Conservation (phyloP, 2,888 invertebrate genomes). For the Shargacucullia verbasci region DNA sequence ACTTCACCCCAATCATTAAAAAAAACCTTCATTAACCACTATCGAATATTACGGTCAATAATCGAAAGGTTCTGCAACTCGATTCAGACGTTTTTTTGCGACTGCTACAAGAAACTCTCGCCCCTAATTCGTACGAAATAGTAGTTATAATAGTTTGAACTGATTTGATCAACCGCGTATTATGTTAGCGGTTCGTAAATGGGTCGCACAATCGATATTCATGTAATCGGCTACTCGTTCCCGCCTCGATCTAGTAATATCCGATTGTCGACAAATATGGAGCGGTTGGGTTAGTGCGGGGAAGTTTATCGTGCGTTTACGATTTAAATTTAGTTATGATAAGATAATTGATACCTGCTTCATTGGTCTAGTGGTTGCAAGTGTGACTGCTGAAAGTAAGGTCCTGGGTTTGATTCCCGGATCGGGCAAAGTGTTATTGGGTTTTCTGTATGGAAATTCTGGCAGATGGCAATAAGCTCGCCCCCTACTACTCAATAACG, state of each 20-base stretch:
- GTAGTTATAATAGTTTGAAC: constrained; percentile 26
- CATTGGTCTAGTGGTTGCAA: too few species aligned
- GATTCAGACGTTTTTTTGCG: constrained; percentile 38
- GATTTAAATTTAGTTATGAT: too few species aligned
- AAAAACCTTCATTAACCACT: constrained; percentile 48
- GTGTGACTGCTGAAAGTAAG: too few species aligned
- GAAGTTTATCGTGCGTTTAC: constrained; percentile 13
- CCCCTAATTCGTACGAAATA: constrained; percentile 27
- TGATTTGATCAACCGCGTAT: constrained; percentile 57
- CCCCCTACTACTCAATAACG: too few species aligned
- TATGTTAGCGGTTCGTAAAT: constrained; percentile 62
- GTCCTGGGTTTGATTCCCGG: too few species aligned
- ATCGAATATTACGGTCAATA: constrained; percentile 55
- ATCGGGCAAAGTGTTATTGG: too few species aligned
- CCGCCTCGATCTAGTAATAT: constrained; percentile 54
- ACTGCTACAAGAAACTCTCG: constrained; percentile 22
- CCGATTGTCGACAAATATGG: constrained; percentile 56
- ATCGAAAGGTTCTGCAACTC: constrained; percentile 50
- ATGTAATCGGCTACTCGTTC: constrained; percentile 62
- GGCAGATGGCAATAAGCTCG: too few species aligned
- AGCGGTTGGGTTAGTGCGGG: constrained; percentile 23
- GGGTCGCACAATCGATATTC: constrained; percentile 66
- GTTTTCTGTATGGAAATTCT: too few species aligned
- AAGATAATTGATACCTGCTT: too few species aligned
- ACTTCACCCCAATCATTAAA: constrained; percentile 43